These are phyloP conservation scores for Hyphantria cunea DNA, from an alignment of 1,140 invertebrate genomes.

Conservation along the genomic window DNA sequence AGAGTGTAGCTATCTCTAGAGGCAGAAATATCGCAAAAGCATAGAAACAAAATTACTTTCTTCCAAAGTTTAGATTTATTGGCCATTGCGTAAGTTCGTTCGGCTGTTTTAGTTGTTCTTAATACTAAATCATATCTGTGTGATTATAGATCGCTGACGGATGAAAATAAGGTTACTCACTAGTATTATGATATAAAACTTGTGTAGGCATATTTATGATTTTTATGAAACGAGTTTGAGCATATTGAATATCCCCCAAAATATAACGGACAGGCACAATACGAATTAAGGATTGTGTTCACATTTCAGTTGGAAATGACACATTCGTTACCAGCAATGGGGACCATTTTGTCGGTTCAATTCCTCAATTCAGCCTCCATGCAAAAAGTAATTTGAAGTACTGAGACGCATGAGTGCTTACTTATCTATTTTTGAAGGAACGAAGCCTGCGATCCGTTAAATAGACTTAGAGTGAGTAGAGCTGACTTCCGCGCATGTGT, in stretches of 20 bases:
- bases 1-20: slow-evolving; percentile 58
- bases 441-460: slow-evolving; percentile 70
- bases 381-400: slow-evolving; percentile 71
- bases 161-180: slow-evolving; percentile 49
- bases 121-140: slow-evolving; percentile 72
- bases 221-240: too few species aligned
- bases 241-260: neutral
- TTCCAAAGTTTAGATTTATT: slow-evolving; percentile 77
- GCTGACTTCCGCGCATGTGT: slow-evolving; percentile 71
- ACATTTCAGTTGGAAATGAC: slow-evolving; percentile 62
- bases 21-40: slow-evolving; percentile 63
- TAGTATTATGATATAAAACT: slow-evolving; percentile 10
- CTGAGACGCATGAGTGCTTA: slow-evolving; percentile 54
- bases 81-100: slow-evolving; percentile 60
- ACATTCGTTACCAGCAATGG: slow-evolving; percentile 64
- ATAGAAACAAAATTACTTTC: slow-evolving; percentile 73
- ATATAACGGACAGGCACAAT: slow-evolving; percentile 33
- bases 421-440: slow-evolving; percentile 70
- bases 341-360: slow-evolving; percentile 62
- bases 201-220: neutral
- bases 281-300: slow-evolving; percentile 50
- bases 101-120: slow-evolving; percentile 69
- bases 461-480: slow-evolving; percentile 67
- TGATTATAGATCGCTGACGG: slow-evolving; percentile 59
- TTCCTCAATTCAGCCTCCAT: slow-evolving; percentile 66